phyloP scores from a whole-genome alignment of 2,888 invertebrate species.

The Phyto melanocephala region DNA sequence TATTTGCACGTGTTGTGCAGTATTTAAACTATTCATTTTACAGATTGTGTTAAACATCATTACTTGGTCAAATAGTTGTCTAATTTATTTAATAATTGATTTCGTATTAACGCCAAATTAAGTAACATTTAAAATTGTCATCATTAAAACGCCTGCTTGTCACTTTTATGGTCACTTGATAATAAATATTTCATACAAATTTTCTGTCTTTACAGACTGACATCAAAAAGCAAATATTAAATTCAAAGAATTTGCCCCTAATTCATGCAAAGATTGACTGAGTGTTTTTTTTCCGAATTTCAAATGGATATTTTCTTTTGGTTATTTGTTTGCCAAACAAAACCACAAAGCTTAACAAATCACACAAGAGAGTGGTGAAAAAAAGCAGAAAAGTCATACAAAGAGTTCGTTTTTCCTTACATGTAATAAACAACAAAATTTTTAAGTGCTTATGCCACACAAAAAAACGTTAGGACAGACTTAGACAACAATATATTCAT shows the following conservation, averaged over 20 bases:
- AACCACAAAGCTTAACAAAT: constrained; percentile 55
- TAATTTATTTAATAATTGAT: constrained; percentile 46
- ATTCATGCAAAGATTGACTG: not conserved
- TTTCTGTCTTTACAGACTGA: not conserved
- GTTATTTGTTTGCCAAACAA: constrained; percentile 20
- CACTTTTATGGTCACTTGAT: constrained; percentile 48
- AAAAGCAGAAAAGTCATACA: not conserved
- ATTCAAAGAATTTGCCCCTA: not conserved
- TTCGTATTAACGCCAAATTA: constrained; percentile 25
- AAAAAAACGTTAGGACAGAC: constrained; percentile 8
- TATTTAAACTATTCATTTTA: not conserved
- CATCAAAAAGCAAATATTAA: not conserved
- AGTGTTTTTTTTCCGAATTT: not conserved
- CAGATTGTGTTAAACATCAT: not conserved
- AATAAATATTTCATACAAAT: constrained; percentile 24
- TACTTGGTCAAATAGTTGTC: not conserved
- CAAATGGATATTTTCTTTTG: not conserved
- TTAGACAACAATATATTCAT: not conserved
- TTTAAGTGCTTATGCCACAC: constrained; percentile 32
- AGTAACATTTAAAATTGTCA: constrained; percentile 44
- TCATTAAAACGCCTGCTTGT: constrained; percentile 55
- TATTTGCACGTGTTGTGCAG: no score
- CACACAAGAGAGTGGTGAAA: not conserved
- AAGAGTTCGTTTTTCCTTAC: not conserved
- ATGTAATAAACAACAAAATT: constrained; percentile 34